A percentile compares a stretch with the other conserved stretches of the same genome.
Evolutionary conservation across 2,797 vertebrate genomes (phyloP).

Genomic region (Crypturellus tataupa): DNA sequence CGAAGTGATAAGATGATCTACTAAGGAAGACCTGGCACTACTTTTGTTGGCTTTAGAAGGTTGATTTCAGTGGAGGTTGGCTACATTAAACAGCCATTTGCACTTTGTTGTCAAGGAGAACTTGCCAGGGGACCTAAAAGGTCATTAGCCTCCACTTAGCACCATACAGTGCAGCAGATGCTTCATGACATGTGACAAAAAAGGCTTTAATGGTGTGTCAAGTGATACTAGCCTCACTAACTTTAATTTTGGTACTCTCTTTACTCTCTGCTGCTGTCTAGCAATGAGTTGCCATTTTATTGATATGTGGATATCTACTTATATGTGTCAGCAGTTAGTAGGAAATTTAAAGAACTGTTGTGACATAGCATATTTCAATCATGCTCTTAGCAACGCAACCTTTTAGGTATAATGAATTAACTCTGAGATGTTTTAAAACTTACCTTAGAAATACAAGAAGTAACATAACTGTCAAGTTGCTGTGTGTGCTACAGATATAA

Average conservation of each 20-base stretch:
- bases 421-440: slow-evolving; percentile 4
- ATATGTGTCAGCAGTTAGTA: not conserved
- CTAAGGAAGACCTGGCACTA: not conserved
- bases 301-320: not conserved
- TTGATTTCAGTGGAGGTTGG: slow-evolving; percentile 35
- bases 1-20: not conserved
- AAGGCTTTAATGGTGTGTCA: slow-evolving; percentile 29
- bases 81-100: slow-evolving; percentile 62
- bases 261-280: slow-evolving; percentile 4
- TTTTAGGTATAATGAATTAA: not conserved
- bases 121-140: slow-evolving; percentile 40
- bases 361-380: not conserved
- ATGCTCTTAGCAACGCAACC: not conserved
- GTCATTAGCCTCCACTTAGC: slow-evolving; percentile 58
- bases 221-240: not conserved
- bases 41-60: not conserved
- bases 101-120: slow-evolving; percentile 53
- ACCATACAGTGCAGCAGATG: slow-evolving; percentile 51
- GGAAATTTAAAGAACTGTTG: not conserved
- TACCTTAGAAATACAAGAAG: not conserved
- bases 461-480: not conserved
- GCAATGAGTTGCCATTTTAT: not conserved
- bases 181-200: slow-evolving; percentile 34
- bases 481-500: not conserved
- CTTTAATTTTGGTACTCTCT: not conserved